Evolutionary conservation across 53 echinoderm and acorn worm genomes (phyloP).

Genomic region (Echinometra lucunter): DNA sequence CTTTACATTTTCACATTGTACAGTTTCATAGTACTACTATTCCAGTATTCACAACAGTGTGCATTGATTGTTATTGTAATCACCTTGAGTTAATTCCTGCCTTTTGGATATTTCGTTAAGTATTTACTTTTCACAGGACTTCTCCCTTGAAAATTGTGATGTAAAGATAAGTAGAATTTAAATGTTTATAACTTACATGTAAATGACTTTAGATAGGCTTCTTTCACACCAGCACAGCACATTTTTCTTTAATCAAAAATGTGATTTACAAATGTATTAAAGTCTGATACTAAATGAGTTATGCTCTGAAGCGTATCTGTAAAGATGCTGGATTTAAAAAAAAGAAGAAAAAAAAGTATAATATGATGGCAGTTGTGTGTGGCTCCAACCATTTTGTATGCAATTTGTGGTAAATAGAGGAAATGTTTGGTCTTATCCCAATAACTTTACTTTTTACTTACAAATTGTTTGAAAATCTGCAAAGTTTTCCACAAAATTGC

Average conservation of each 20-base stretch:
- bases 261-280: not conserved
- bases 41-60: not conserved
- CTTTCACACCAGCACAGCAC: not conserved
- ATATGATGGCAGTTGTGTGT: not conserved
- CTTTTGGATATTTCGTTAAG: not conserved
- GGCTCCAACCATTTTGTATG: not conserved
- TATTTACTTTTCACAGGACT: not conserved
- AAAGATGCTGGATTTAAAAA: not conserved
- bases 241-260: not conserved
- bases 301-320: not conserved
- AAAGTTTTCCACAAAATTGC: too few relatives aligned
- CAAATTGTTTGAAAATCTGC: too few relatives aligned
- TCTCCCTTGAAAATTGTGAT: not conserved
- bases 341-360: not conserved
- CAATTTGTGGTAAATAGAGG: too few relatives aligned
- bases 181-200: not conserved
- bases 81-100: constrained; percentile 54
- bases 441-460: too few relatives aligned
- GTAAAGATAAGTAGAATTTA: not conserved
- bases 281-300: not conserved
- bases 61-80: constrained; percentile 28
- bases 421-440: too few relatives aligned
- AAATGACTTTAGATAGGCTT: not conserved
- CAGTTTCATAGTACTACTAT: not conserved
- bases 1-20: not conserved